Evolutionary conservation across 2,797 vertebrate genomes (phyloP), one percentile per base, ranked within the genome.

Genomic region (Botia almorhae): DNA sequence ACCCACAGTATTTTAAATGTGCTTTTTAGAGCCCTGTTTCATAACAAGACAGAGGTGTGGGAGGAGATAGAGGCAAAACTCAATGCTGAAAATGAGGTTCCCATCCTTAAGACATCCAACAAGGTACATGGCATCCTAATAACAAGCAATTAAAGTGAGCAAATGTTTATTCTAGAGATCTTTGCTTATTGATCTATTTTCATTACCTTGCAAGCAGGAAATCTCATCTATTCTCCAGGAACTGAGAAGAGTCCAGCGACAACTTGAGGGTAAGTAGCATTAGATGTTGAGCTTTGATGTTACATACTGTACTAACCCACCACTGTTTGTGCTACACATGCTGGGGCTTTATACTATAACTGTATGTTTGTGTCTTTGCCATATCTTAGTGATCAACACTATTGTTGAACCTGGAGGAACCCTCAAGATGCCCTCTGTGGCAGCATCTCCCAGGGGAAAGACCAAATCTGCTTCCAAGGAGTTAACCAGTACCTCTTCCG

Each of bases 31-130:
- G 87, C 89, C 81, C 88, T 99, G 76, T 99, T 99, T 87, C 96
- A 96, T 87, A 97, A 96, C 87, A 95, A 95, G 0, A 96, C 96
- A 0, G 95, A 91, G 0, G 92, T 94, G 0, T 99, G 97, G 98
- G 96, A 98, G 85, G 96, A 98, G 85, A 95, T 98, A 26, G 97
- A 99, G 82, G 95, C 96, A 14, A 96, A 96, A 90, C 95, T 98
- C 83, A 96, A 96, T 1, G 91, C 95, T 0, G 97, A 98, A 90
- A 96, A 96, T 0, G 96, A 98, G 93, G 95, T 98, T 78, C 97
- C 97, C 82, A 94, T 98, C 81, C 90, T 97, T 79, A 97, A 97
- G 89, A 98, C 97, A 0, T 97, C 97, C 74, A 98, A 98, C 87
- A 97, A 96, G 95, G 98, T 99, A 78, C 46, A 17, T 33, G 19